Percentiles rank a stretch among this genome's conserved stretches.
phyloP scores from a whole-genome alignment of 1,140 invertebrate species.

The Conus betulinus region DNA sequence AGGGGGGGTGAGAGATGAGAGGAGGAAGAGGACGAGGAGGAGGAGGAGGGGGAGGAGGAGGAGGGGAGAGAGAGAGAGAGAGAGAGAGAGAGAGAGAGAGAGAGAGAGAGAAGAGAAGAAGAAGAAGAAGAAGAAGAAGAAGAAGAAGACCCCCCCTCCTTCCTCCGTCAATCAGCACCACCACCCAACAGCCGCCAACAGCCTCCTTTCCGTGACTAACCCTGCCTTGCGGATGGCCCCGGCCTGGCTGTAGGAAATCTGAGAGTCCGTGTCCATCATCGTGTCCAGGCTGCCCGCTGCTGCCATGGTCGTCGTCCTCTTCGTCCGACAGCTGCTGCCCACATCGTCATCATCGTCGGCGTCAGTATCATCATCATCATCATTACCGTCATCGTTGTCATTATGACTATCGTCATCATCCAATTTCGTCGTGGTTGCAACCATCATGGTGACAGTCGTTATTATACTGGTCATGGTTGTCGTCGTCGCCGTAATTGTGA shows the following conservation, averaged over 20 bases:
- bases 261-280: conserved; percentile 71
- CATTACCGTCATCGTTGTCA: neutral
- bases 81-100: too few relatives aligned
- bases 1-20: too few relatives aligned
- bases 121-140: too few relatives aligned
- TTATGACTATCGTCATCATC: neutral
- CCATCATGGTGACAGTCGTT: neutral
- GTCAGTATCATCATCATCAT: neutral
- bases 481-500: too few relatives aligned
- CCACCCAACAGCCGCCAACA: too few relatives aligned
- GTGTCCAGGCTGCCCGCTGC: conserved; percentile 72
- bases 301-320: conserved; percentile 80
- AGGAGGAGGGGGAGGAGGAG: too few relatives aligned
- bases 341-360: neutral
- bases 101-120: too few relatives aligned
- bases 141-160: too few relatives aligned
- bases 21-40: too few relatives aligned
- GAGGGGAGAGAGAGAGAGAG: too few relatives aligned
- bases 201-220: conserved; percentile 80
- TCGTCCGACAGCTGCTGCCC: conserved; percentile 63
- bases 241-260: conserved; percentile 90
- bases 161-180: too few relatives aligned
- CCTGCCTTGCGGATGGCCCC: conserved; percentile 97
- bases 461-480: too few relatives aligned
- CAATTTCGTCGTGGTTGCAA: neutral